phyloP scores from a whole-genome alignment of 2,888 invertebrate species.

The Perithous albicinctus region DNA sequence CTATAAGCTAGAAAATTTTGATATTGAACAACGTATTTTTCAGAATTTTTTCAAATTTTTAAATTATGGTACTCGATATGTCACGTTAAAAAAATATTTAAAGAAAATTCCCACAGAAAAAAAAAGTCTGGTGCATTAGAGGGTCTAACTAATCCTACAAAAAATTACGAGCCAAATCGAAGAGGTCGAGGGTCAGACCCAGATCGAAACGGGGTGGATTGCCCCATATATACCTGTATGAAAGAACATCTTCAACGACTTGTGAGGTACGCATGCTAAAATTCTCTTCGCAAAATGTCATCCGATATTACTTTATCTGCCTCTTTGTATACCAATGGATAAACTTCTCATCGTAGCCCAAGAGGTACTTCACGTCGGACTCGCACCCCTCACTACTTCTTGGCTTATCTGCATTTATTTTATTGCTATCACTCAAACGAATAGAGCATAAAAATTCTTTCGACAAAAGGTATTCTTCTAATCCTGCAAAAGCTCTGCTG shows the following conservation, averaged over 20 bases:
- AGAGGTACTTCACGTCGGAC: constrained; percentile 27
- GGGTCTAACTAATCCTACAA: no score
- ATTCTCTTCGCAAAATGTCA: background rate
- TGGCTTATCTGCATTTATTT: background rate
- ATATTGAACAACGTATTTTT: no score
- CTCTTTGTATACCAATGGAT: background rate
- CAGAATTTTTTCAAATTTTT: no score
- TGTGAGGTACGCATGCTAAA: constrained; percentile 6
- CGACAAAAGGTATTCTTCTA: background rate
- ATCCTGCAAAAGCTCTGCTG: background rate
- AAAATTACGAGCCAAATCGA: no score
- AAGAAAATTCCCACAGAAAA: no score
- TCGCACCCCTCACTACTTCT: constrained; percentile 5
- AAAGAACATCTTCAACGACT: background rate
- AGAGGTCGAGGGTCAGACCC: no score
- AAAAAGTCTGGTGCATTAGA: no score
- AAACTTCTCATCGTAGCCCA: constrained; percentile 38
- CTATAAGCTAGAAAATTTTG: no score
- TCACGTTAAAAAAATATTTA: no score
- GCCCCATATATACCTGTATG: background rate
- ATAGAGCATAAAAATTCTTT: background rate
- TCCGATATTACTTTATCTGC: constrained; percentile 13
- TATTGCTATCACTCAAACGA: background rate
- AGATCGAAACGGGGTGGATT: no score
- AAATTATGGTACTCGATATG: no score